A percentile compares a stretch with the other conserved stretches of the same genome.
Conservation (phyloP, 2,113 vertebrate genomes). For the Entomyzon cyanotis region DNA sequence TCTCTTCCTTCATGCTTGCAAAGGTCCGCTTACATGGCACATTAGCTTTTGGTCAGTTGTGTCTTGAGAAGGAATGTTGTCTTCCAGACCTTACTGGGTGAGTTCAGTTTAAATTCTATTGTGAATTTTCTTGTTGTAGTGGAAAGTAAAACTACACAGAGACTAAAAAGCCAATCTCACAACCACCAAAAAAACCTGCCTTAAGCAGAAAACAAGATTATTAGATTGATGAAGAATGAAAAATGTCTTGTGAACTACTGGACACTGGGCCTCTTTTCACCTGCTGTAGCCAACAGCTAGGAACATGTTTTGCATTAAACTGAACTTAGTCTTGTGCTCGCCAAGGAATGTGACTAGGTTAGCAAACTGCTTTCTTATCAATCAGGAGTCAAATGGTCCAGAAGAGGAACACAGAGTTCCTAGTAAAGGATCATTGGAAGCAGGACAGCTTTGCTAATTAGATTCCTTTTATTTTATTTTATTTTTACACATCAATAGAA, state of each 20-base stretch:
- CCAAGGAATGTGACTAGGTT: not conserved
- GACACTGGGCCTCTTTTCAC: not conserved
- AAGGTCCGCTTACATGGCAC: rapidly evolving
- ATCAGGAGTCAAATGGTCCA: slow-evolving; percentile 21
- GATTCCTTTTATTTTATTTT: slow-evolving; percentile 10
- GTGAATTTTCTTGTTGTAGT: not conserved
- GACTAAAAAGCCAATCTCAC: not conserved
- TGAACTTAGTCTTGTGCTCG: not conserved
- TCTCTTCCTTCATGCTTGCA: not conserved
- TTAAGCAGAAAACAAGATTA: not conserved
- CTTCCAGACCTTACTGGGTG: not conserved
- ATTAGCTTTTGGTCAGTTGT: not conserved
- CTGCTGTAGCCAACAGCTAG: not conserved
- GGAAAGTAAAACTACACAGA: not conserved
- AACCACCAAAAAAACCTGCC: not conserved
- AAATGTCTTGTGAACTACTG: not conserved
- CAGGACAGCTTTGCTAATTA: not conserved
- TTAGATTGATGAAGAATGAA: not conserved
- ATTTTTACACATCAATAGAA: not conserved
- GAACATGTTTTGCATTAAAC: not conserved
- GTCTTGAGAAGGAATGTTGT: not conserved
- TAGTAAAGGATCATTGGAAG: not conserved
- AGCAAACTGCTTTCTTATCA: slow-evolving; percentile 16
- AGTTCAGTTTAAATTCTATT: not conserved
- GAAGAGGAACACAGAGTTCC: slow-evolving; percentile 13